phyloP scores from a whole-genome alignment of 2,797 vertebrate species.

The Odontamblyopus rebecca region DNA sequence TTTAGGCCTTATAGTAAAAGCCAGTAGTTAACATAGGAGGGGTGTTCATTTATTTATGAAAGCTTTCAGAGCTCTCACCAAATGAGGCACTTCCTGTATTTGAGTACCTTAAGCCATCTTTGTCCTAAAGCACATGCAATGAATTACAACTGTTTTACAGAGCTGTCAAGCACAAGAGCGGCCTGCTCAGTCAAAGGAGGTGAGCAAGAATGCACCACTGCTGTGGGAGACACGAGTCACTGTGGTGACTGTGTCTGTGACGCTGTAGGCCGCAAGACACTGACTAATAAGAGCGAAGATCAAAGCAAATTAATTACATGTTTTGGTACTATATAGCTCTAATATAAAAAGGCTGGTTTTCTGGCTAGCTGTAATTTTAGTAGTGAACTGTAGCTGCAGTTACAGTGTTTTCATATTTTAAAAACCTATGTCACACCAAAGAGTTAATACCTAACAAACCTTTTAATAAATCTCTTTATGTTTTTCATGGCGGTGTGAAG shows the following conservation, averaged over 20 bases:
- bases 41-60: slow-evolving; percentile 20
- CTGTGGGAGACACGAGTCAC: slow-evolving; percentile 15
- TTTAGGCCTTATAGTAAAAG: not conserved
- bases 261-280: slow-evolving; percentile 7
- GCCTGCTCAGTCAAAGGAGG: slow-evolving; percentile 41
- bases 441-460: too few relatives aligned
- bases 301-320: too few relatives aligned
- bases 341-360: too few relatives aligned
- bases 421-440: too few relatives aligned
- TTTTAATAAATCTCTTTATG: too few relatives aligned
- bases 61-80: slow-evolving; percentile 64
- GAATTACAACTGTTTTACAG: slow-evolving; percentile 61
- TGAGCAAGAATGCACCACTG: slow-evolving; percentile 32
- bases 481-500: too few relatives aligned
- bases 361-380: not conserved
- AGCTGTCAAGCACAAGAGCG: slow-evolving; percentile 58
- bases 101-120: slow-evolving; percentile 56
- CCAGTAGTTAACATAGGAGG: not conserved
- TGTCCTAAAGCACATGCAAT: slow-evolving; percentile 60
- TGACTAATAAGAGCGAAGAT: not conserved
- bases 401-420: too few relatives aligned
- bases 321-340: too few relatives aligned
- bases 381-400: too few relatives aligned
- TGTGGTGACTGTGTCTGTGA: not conserved
- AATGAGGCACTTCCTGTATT: slow-evolving; percentile 72